Conservation (phyloP, 2,113 vertebrate species). For the Plotosus lineatus region DNA sequence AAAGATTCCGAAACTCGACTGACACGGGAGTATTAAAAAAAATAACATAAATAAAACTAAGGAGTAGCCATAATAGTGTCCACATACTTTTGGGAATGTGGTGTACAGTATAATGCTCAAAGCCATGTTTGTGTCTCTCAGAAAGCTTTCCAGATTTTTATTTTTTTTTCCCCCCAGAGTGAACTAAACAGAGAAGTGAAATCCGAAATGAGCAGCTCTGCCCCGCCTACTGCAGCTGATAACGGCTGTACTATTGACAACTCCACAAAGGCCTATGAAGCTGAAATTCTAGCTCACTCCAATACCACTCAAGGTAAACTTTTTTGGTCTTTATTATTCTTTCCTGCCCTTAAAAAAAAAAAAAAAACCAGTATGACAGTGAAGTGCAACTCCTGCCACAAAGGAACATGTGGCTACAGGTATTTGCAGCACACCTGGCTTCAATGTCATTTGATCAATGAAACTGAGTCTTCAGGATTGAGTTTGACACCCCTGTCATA, state of each 20-base stretch:
- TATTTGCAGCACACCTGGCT: too few species aligned
- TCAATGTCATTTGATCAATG: too few species aligned
- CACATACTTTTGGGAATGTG: background rate
- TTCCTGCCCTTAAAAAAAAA: too few species aligned
- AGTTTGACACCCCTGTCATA: too few species aligned
- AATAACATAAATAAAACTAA: too few species aligned
- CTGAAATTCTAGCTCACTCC: conserved; percentile 48
- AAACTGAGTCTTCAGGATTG: too few species aligned
- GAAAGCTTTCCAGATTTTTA: background rate
- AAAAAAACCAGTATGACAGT: too few species aligned
- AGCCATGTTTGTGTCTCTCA: background rate
- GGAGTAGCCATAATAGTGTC: background rate
- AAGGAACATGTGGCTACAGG: too few species aligned
- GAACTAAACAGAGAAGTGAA: background rate
- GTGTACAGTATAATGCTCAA: background rate
- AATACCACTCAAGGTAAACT: conserved; percentile 48
- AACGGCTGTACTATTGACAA: conserved; percentile 83
- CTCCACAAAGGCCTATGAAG: conserved; percentile 78
- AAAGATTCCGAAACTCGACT: too few species aligned
- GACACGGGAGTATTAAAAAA: too few species aligned
- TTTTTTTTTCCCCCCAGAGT: background rate
- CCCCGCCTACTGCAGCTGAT: background rate
- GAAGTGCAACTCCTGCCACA: too few species aligned
- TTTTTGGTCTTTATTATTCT: too few species aligned
- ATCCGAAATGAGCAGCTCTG: background rate